Evolutionary conservation across 2,888 invertebrate genomes (phyloP), one percentile per base, ranked within the genome.

Genomic region (Teinopalpus imperialis): DNA sequence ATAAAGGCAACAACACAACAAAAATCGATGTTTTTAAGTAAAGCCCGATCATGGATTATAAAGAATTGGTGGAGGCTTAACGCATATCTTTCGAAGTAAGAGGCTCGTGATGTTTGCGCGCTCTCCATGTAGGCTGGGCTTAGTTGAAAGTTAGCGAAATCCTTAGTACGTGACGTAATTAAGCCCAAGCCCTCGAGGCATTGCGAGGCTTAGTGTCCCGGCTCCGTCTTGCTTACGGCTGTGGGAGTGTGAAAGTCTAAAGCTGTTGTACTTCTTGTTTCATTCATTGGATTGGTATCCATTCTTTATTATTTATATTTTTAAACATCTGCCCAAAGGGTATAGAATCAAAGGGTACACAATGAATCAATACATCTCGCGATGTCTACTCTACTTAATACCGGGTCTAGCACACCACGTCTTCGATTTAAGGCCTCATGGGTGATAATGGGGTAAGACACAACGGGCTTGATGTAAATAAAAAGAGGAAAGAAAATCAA

Each of bases 111-210:
- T 75, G 73, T 71, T 74, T 71, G 61, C 64, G 59, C 59, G 61
- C 58, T 56, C 54, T 56, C 61, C 68, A 63, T 77, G 63, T 71
- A 70, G 66, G 60, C 68, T 54, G 60, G 58, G 66, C 68, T 70
- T 66, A 69, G 63, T 66, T 63, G 58, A 62, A 69, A 77, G 69
- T 79, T 75, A 69, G 69, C 67, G 65, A 64, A 77, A 77, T 74
- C 76, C 75, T 59, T 50, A 56, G 61, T 74, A 76, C 79, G 79
- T 79, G 79, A 79, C 66, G 66, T 76, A 76, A 76, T 79, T 77
- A 78, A 66, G 63, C 56, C 59, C 59, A 52, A 56, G 59, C 61
- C 64, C 66, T 48, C 57, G 34, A 27, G 45, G 40, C 39, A 35
- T 21, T 14, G 27, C 27, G 21, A 14, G 39, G 43, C 43, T 43